Percentiles rank a stretch among this genome's conserved stretches.
Evolutionary conservation across 2,797 vertebrate species (phyloP).

Genomic region (Gallinago stenura): DNA sequence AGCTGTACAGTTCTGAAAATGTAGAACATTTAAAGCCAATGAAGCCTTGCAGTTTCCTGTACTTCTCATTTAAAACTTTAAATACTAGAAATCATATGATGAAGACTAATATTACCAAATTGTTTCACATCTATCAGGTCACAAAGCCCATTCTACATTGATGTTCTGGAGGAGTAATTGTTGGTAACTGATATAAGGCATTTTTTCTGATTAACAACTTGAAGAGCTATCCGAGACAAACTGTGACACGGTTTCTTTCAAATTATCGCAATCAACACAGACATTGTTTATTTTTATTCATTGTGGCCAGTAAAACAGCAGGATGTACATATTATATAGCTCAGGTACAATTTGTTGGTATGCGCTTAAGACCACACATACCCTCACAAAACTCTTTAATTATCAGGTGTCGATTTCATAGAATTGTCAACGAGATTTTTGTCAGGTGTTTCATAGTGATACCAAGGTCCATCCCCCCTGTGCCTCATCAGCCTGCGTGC

Average conservation of each 20-base stretch:
- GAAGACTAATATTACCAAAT: neutral
- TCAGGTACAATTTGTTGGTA: neutral
- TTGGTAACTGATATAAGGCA: neutral
- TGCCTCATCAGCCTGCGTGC: slow-evolving; percentile 87
- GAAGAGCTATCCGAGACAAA: neutral
- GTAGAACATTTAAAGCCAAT: no score
- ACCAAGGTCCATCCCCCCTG: slow-evolving; percentile 94
- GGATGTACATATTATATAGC: slow-evolving; percentile 30
- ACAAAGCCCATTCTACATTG: neutral
- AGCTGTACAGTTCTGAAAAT: neutral
- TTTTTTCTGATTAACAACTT: neutral
- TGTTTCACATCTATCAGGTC: neutral
- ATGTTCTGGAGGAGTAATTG: neutral
- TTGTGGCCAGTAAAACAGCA: slow-evolving; percentile 18
- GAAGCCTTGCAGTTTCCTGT: neutral
- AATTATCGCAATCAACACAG: neutral
- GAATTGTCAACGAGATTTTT: slow-evolving; percentile 84
- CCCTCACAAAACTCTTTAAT: slow-evolving; percentile 72
- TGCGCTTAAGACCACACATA: neutral
- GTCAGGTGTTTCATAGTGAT: slow-evolving; percentile 78
- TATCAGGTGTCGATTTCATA: slow-evolving; percentile 87
- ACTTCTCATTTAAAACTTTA: neutral
- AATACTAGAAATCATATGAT: neutral
- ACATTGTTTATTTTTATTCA: neutral
- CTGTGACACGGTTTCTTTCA: neutral